Conservation (phyloP, 2,113 vertebrate genomes). For the Microtus richardsoni region DNA sequence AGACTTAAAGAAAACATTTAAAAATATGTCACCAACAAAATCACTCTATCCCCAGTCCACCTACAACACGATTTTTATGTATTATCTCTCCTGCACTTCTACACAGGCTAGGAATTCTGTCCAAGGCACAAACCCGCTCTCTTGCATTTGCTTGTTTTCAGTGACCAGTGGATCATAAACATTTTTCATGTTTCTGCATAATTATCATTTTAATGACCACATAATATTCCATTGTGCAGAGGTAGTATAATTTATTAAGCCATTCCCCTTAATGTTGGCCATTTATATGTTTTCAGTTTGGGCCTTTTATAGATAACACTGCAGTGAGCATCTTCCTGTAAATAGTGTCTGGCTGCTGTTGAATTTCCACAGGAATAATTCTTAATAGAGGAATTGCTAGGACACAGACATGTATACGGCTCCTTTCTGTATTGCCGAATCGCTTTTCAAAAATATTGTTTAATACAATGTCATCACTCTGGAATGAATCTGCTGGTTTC, state of each 20-base stretch:
- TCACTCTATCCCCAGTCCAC: background rate
- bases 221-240: conserved; percentile 82
- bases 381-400: conserved; percentile 70
- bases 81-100: conserved; percentile 7
- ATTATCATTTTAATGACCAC: conserved; percentile 81
- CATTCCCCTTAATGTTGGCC: conserved; percentile 77
- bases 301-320: conserved; percentile 75
- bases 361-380: conserved; percentile 73
- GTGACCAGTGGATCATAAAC: conserved; percentile 73
- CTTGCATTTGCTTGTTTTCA: conserved; percentile 75
- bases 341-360: conserved; percentile 70
- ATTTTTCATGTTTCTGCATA: conserved; percentile 77
- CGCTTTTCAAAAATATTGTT: conserved; percentile 62
- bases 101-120: background rate
- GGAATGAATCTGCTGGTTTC: conserved; percentile 21
- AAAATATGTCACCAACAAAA: conserved; percentile 46
- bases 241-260: conserved; percentile 79
- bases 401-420: conserved; percentile 27
- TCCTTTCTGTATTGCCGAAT: conserved; percentile 43
- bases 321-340: conserved; percentile 62
- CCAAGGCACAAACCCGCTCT: conserved; percentile 13
- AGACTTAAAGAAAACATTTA: conserved; percentile 57
- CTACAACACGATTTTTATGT: background rate
- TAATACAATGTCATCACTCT: conserved; percentile 37
- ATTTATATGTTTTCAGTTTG: conserved; percentile 75